Conservation (phyloP, 2,888 invertebrate genomes). For the Notodonta dromedarius region DNA sequence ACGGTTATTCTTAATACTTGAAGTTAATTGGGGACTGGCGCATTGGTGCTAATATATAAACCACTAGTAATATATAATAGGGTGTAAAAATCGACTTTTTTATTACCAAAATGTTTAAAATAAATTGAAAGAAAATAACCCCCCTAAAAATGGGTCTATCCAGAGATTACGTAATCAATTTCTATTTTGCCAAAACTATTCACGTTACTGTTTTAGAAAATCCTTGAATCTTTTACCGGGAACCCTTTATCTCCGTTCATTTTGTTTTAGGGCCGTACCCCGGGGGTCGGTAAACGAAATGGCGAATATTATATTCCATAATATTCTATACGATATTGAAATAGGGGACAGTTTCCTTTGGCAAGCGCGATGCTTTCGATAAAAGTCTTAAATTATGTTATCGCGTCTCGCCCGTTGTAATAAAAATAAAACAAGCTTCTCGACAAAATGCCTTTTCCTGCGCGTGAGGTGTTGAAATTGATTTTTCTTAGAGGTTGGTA, state of each 20-base stretch:
- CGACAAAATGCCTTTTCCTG: constrained; percentile 36
- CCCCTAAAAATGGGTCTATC: not conserved
- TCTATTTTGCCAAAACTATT: not conserved
- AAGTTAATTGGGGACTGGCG: too few relatives aligned
- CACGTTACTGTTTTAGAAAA: not conserved
- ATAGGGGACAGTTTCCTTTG: constrained; percentile 46
- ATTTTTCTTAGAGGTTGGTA: constrained; percentile 22
- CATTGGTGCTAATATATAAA: too few relatives aligned
- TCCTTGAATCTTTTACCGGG: constrained; percentile 26
- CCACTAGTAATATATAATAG: too few relatives aligned
- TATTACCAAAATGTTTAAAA: too few relatives aligned
- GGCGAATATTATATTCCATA: constrained; percentile 47
- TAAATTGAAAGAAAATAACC: not conserved
- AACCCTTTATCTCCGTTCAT: constrained; percentile 62
- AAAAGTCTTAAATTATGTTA: constrained; percentile 65
- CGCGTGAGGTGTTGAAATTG: constrained; percentile 34
- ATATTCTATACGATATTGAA: constrained; percentile 49
- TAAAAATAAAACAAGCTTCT: constrained; percentile 54
- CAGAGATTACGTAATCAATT: constrained; percentile 1
- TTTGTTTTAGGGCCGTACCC: constrained; percentile 56
- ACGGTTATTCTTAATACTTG: too few relatives aligned
- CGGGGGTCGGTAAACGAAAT: constrained; percentile 63
- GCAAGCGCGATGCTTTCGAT: constrained; percentile 54
- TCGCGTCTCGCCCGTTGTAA: constrained; percentile 53
- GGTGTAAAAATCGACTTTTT: too few relatives aligned